These are phyloP conservation scores for Semotilus atromaculatus DNA, from an alignment of 2,797 vertebrate species.

Conservation along the genomic window DNA sequence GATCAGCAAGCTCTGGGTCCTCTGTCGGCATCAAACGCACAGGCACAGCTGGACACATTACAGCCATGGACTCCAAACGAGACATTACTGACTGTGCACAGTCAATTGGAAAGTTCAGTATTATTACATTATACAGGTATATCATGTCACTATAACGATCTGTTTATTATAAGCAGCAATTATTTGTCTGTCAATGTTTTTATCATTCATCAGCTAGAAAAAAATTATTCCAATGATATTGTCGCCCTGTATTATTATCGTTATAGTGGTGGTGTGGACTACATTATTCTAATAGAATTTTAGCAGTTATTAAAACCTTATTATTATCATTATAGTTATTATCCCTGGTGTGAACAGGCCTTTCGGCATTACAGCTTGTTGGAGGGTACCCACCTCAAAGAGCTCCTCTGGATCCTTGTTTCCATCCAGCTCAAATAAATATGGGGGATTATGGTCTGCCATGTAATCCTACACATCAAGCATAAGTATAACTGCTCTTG, in stretches of 20 bases:
- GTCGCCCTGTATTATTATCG: not conserved
- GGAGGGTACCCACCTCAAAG: conserved; percentile 74
- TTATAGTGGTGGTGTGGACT: too few species aligned
- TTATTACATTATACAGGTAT: not conserved
- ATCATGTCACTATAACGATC: not conserved
- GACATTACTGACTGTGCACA: conserved; percentile 78
- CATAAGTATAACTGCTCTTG: not conserved
- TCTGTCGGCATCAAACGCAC: conserved; percentile 77
- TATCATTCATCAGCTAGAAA: not conserved
- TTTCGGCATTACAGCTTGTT: not conserved
- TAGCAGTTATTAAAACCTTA: not conserved
- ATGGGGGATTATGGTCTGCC: conserved; percentile 80
- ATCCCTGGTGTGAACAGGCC: not conserved
- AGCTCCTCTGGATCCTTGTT: conserved; percentile 80
- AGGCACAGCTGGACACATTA: conserved; percentile 79
- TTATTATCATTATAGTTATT: not conserved
- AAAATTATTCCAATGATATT: not conserved
- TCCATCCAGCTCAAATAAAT: conserved; percentile 90
- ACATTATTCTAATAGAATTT: not conserved
- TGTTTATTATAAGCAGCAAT: not conserved
- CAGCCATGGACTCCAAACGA: conserved; percentile 83
- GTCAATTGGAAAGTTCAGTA: not conserved
- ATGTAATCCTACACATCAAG: conserved; percentile 82
- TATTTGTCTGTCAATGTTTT: not conserved
- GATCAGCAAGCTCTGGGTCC: conserved; percentile 75